Evolutionary conservation across 2,797 vertebrate species (phyloP).

Genomic region (Pantherophis vulpinus): DNA sequence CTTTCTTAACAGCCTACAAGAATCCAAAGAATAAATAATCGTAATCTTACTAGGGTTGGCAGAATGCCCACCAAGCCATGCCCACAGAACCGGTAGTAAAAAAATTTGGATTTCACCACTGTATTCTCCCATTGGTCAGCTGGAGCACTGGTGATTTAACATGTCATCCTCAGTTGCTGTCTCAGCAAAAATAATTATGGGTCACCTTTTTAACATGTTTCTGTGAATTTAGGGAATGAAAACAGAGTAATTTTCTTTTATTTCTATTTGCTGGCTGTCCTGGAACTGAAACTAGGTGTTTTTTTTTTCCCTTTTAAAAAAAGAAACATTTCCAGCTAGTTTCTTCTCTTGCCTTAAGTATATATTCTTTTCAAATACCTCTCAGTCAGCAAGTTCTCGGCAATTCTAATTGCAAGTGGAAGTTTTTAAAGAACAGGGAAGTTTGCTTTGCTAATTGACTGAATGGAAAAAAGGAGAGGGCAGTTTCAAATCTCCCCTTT

Average conservation of each 20-base stretch:
- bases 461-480: neutral
- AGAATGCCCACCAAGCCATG: too few species aligned
- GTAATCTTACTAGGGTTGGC: too few species aligned
- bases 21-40: too few species aligned
- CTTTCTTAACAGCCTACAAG: too few species aligned
- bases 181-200: neutral
- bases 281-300: neutral
- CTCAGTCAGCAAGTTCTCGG: neutral
- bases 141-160: neutral
- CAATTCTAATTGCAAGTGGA: neutral
- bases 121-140: neutral
- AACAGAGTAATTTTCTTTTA: neutral
- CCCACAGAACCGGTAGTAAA: too few species aligned
- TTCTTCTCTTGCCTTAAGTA: neutral
- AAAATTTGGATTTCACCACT: neutral
- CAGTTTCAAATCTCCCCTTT: neutral
- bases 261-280: neutral
- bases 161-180: neutral
- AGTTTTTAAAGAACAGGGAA: neutral
- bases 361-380: neutral
- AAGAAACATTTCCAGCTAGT: neutral
- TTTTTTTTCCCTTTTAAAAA: neutral
- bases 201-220: neutral
- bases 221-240: neutral
- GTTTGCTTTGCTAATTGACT: neutral